Evolutionary conservation across 2,888 invertebrate species (phyloP).

Genomic region (Caenorhabditis sp.): DNA sequence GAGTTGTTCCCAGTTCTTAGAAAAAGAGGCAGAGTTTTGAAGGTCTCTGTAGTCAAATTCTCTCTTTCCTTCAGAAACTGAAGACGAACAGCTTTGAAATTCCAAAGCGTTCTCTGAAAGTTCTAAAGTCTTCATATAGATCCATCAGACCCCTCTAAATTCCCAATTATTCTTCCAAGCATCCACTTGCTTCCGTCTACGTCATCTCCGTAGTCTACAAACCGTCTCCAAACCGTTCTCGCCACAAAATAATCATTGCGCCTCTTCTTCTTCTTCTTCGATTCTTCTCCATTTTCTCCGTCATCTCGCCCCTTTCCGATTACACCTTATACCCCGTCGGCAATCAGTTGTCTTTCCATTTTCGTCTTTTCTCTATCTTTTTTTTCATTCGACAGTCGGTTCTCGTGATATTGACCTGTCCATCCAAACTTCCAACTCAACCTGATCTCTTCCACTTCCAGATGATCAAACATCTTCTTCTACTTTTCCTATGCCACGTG

Average conservation of each 20-base stretch:
- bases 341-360: too few relatives aligned
- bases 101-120: too few relatives aligned
- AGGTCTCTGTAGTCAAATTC: too few relatives aligned
- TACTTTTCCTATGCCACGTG: conserved; percentile 25
- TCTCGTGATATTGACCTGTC: too few relatives aligned
- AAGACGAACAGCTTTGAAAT: too few relatives aligned
- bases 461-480: conserved; percentile 37
- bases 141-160: too few relatives aligned
- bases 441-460: conserved; percentile 9
- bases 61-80: too few relatives aligned
- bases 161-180: background rate
- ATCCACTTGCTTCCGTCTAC: background rate
- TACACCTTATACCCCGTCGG: background rate
- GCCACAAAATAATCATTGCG: background rate
- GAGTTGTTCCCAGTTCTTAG: too few relatives aligned
- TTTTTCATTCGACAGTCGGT: conserved; percentile 12
- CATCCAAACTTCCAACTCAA: too few relatives aligned
- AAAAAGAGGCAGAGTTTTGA: too few relatives aligned
- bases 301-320: too few relatives aligned
- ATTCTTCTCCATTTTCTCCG: background rate
- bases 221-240: conserved; percentile 45
- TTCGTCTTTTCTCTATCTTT: conserved; percentile 9
- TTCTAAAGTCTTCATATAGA: too few relatives aligned
- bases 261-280: background rate
- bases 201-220: conserved; percentile 41